phyloP scores from a whole-genome alignment of 2,888 invertebrate species.

The Sepioteuthis lessoniana region DNA sequence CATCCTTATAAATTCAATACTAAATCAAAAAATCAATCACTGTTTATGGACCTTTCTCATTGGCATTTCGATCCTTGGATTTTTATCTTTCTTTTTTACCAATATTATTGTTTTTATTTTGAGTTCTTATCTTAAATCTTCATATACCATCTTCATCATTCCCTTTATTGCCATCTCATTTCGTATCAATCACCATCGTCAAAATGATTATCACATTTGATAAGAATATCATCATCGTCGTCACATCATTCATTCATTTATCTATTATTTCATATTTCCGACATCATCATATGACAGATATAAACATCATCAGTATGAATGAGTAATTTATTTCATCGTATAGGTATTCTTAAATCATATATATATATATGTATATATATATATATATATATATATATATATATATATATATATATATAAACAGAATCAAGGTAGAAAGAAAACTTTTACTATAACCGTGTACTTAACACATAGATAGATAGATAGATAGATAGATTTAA shows the following conservation, averaged over 20 bases:
- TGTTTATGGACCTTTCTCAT: neutral
- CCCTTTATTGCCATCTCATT: too few species aligned
- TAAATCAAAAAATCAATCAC: too few species aligned
- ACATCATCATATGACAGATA: slow-evolving; percentile 13
- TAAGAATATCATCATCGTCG: neutral
- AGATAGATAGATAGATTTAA: too few species aligned
- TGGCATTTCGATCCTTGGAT: neutral
- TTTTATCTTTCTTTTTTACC: neutral
- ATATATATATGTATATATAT: too few species aligned
- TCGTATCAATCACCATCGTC: neutral
- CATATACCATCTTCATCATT: neutral
- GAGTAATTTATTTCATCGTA: neutral
- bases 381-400: too few species aligned
- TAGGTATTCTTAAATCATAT: too few species aligned
- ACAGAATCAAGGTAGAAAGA: neutral
- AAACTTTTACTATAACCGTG: neutral
- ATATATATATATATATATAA: too few species aligned
- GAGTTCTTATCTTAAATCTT: neutral
- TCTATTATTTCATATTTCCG: neutral
- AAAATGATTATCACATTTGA: neutral
- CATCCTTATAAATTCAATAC: neutral
- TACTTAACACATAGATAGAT: too few species aligned
- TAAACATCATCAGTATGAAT: neutral
- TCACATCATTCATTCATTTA: neutral
- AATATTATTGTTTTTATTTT: neutral